Evolutionary conservation across 2,888 invertebrate species (phyloP).

Genomic region (Ornithoptera alexandrae): DNA sequence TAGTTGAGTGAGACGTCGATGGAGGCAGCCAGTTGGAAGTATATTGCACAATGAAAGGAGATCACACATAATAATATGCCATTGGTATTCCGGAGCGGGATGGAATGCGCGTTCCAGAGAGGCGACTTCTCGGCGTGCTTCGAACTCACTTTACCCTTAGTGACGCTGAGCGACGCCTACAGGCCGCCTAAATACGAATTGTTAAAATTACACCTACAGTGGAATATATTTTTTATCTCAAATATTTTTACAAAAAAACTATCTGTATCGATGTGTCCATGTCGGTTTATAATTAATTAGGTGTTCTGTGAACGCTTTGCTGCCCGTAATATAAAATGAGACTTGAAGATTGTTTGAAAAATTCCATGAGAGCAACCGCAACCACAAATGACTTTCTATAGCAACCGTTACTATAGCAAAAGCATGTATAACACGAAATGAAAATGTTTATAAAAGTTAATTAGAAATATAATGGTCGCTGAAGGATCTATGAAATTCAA

Average conservation of each 20-base stretch:
- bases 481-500: too few species aligned
- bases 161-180: conserved; percentile 29
- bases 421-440: too few species aligned
- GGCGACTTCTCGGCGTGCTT: conserved; percentile 62
- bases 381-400: too few species aligned
- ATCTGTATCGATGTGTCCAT: too few species aligned
- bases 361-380: too few species aligned
- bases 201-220: background rate
- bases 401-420: too few species aligned
- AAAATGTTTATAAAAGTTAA: too few species aligned
- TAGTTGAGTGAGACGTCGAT: conserved; percentile 59
- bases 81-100: conserved; percentile 71
- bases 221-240: background rate
- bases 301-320: too few species aligned
- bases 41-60: conserved; percentile 64
- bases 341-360: too few species aligned
- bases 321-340: too few species aligned
- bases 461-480: too few species aligned
- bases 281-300: too few species aligned
- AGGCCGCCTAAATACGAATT: conserved; percentile 17
- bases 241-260: background rate
- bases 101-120: conserved; percentile 71
- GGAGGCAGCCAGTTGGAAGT: conserved; percentile 49
- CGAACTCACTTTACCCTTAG: conserved; percentile 44
- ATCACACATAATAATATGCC: conserved; percentile 77